These are phyloP conservation scores for Phortica okadai DNA, from an alignment of 2,888 invertebrate genomes.

Conservation along the genomic window DNA sequence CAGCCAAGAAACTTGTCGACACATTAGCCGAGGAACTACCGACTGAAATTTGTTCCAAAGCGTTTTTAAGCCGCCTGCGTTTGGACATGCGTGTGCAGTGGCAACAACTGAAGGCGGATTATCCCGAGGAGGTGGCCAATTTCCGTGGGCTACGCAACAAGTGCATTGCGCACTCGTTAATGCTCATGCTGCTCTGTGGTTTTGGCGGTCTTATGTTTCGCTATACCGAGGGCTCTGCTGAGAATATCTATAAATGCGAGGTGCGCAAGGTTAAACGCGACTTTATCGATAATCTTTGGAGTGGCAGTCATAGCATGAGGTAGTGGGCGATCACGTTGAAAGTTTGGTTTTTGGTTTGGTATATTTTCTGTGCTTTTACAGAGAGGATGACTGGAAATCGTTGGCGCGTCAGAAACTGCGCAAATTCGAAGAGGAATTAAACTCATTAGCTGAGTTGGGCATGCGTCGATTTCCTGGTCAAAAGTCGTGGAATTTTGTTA, in stretches of 20 bases:
- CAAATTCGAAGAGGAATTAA: conserved; percentile 91
- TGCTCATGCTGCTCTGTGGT: conserved; percentile 85
- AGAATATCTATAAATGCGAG: conserved; percentile 91
- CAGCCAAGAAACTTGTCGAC: background rate
- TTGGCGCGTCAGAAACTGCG: conserved; percentile 87
- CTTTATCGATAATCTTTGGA: conserved; percentile 90
- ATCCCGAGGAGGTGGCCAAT: conserved; percentile 79
- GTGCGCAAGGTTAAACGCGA: conserved; percentile 91
- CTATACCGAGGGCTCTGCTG: conserved; percentile 89
- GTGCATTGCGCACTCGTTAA: conserved; percentile 83
- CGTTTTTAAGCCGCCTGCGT: conserved; percentile 76
- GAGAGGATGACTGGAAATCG: conserved; percentile 93
- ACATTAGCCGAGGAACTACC: conserved; percentile 10
- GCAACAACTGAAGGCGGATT: conserved; percentile 79
- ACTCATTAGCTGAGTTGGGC: conserved; percentile 89
- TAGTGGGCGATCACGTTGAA: conserved; percentile 45
- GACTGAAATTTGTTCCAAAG: conserved; percentile 53
- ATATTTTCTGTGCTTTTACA: conserved; percentile 71
- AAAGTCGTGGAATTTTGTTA: conserved; percentile 91
- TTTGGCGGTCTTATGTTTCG: conserved; percentile 88
- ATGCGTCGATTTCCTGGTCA: conserved; percentile 90
- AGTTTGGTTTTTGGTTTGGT: conserved; percentile 15
- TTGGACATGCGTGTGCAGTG: conserved; percentile 78
- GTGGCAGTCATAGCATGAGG: conserved; percentile 86
- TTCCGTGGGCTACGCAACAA: conserved; percentile 80